A percentile compares a stretch with the other conserved stretches of the same genome.
Conservation (phyloP, 2,113 vertebrate species). For the Hippoglossus stenolepis region DNA sequence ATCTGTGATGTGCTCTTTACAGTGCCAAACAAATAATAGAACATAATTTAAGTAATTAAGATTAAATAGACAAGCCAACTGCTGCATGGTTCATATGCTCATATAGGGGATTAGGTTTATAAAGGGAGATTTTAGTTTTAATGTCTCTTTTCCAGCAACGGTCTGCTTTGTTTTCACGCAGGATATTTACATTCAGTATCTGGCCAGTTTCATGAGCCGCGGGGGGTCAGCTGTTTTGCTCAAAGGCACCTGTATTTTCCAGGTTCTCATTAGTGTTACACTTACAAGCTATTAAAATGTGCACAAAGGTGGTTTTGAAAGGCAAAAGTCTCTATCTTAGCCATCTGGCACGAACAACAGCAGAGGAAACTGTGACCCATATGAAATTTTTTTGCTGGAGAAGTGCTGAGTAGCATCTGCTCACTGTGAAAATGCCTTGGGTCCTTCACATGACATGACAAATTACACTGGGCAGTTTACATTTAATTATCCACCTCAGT, state of each 20-base stretch:
- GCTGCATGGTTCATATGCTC: background rate
- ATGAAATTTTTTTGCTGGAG: constrained; percentile 76
- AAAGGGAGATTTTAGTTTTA: background rate
- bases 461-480: constrained; percentile 84
- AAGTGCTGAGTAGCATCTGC: constrained; percentile 85
- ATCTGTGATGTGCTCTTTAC: background rate
- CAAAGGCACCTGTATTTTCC: constrained; percentile 37
- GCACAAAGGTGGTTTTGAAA: constrained; percentile 65
- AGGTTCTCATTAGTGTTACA: constrained; percentile 53
- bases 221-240: constrained; percentile 36
- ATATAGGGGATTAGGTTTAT: background rate
- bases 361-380: constrained; percentile 80
- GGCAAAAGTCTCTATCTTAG: constrained; percentile 56
- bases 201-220: constrained; percentile 25
- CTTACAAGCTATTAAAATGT: constrained; percentile 56
- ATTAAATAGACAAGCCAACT: background rate
- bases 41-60: background rate
- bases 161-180: background rate
- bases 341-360: constrained; percentile 77
- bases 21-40: background rate
- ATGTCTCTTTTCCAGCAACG: background rate
- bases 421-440: constrained; percentile 78
- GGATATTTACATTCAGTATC: constrained; percentile 2
- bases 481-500: constrained; percentile 84
- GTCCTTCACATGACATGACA: constrained; percentile 82